A percentile compares a stretch with the other conserved stretches of the same genome.
phyloP scores from a whole-genome alignment of 2,113 vertebrate species.

The Equus quagga region DNA sequence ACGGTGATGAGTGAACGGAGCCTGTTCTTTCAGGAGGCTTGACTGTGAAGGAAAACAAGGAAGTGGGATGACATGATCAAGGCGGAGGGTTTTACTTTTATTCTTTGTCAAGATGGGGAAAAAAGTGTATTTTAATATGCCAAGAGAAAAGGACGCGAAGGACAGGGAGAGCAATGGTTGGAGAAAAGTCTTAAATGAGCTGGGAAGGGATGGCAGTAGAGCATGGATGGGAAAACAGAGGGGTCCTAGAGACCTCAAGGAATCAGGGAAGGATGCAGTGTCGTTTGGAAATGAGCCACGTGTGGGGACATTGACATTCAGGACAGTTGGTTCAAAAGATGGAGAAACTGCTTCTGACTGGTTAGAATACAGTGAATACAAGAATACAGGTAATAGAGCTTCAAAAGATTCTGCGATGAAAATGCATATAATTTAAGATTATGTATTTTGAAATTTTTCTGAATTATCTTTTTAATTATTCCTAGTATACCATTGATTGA shows the following conservation, averaged over 20 bases:
- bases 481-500: not conserved
- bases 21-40: not conserved
- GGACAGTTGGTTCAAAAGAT: not conserved
- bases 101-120: not conserved
- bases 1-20: not conserved
- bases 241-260: not conserved
- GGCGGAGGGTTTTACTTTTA: not conserved
- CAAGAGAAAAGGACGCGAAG: not conserved
- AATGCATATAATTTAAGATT: constrained; percentile 3
- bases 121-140: not conserved
- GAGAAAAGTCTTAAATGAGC: not conserved
- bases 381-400: not conserved
- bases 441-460: not conserved
- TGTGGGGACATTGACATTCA: not conserved
- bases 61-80: not conserved
- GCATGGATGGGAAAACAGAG: not conserved
- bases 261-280: not conserved
- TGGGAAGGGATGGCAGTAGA: not conserved
- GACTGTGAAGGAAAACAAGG: not conserved
- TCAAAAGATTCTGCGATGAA: not conserved
- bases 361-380: not conserved
- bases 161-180: not conserved
- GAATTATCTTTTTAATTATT: constrained; percentile 21
- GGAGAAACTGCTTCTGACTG: not conserved
- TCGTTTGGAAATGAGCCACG: not conserved